Conservation (phyloP, 2,113 vertebrate species). For the Eira barbara region DNA sequence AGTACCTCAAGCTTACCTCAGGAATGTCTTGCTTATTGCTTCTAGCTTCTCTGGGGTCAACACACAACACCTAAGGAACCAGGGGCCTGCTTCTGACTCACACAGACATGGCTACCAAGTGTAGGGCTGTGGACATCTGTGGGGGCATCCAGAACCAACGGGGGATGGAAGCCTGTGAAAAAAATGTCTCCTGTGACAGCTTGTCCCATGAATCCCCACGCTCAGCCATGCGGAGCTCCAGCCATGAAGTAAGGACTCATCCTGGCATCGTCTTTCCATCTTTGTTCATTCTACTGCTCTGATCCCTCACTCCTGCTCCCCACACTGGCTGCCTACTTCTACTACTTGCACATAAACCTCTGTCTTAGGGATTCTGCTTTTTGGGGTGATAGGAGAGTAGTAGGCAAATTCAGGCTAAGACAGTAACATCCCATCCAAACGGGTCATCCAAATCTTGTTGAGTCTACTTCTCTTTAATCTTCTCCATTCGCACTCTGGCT, state of each 20-base stretch:
- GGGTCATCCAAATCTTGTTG: not conserved
- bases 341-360: not conserved
- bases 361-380: not conserved
- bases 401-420: not conserved
- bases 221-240: not conserved
- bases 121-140: rapidly evolving
- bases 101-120: rapidly evolving
- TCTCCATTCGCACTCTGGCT: not conserved
- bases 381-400: not conserved
- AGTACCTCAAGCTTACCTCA: too few species aligned
- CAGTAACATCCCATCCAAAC: not conserved
- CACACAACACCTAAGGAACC: not conserved
- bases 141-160: not conserved
- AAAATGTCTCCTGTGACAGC: not conserved
- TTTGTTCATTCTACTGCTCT: too few species aligned
- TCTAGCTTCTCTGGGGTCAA: not conserved
- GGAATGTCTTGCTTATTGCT: not conserved
- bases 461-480: not conserved
- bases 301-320: not conserved
- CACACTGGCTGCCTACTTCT: not conserved
- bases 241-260: rapidly evolving
- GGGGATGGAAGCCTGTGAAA: not conserved
- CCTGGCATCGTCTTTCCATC: not conserved
- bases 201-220: not conserved
- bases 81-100: not conserved